Evolutionary conservation across 2,797 vertebrate species (phyloP), one percentile per base, ranked within the genome.

Genomic region (Crocidura indochinensis): DNA sequence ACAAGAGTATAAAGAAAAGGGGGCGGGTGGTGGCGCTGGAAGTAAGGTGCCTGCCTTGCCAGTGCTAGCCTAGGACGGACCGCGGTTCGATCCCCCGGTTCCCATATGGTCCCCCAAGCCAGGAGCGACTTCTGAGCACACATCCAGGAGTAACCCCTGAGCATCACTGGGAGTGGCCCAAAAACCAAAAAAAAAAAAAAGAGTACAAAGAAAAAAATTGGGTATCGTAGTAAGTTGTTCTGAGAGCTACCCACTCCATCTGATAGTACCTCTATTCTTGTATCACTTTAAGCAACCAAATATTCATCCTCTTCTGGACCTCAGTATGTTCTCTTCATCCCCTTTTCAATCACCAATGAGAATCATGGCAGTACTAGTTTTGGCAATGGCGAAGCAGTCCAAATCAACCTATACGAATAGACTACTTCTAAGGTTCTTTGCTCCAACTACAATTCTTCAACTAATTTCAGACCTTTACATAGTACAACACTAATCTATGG

Each of bases 251-350:
- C 47, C 29, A 72, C 10, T 67, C n/a, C 10, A n/a, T 26, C 19
- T 46, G 29, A 56, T 19, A 78, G 11, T 4, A 73, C 20, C 19
- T 60, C 75, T 31, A 17, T 6, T 8, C 29, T 62, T 1, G 7
- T 49, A n/a, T 84, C 73, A 62, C 29, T 56, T 44, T 38, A 73
- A 82, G 91, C 27, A 89, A 44, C 47, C 56, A 46, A 65, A n/a
- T 2, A 26, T 12, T 62, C 22, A 12, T 4, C 24, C 22, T 19
- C 6, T 64, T 86, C 31, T 27, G 53, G 56, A 26, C 10, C 15
- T 60, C 72, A 9, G 5, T 9, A 10, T 6, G 56, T 71, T 44
- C 67, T 86, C 46, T 44, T 73, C 73, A 29, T 67, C 31, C n/a
- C 24, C 49, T 1, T 31, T 26, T 81, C 69, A 69, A 17, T 4